Evolutionary conservation across 1,140 invertebrate species (phyloP), one percentile per base, ranked within the genome.

Genomic region (Drosophila subpulchrella): DNA sequence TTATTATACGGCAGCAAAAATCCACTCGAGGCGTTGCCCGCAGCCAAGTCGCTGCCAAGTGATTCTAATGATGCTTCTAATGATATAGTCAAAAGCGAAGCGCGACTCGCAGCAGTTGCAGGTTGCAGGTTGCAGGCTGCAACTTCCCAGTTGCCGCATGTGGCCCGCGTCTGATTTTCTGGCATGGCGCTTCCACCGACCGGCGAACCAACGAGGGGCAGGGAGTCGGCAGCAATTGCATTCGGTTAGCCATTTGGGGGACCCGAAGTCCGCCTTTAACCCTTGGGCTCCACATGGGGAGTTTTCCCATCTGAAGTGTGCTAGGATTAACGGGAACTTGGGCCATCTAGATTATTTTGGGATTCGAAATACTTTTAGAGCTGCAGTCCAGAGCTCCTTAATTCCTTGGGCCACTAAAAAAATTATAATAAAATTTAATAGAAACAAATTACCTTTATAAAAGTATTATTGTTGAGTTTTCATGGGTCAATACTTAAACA

Each of bases 41-140:
- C 74, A 88, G 76, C 61, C 73, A 71, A 71, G 81, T 63, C 84
- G 67, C 84, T 88, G 84, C 80, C 84, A 88, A 88, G 84, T 88
- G 84, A 88, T 88, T 88, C 84, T 88, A 89, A 88, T 88, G 84
- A 88, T 88, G 85, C 84, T 88, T 88, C 84, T 88, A 88, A 89
- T 88, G 84, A 88, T 88, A 88, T 89, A 88, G 84, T 86, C 83
- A 83, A 86, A 86, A 86, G 84, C 76, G 65, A 88, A 86, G 84
- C 67, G 58, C 75, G 54, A 50, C 67, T 70, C 12, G 65, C 51
- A 50, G 65, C 51, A 32, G 38, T 56, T 44, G 60, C 59, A 39
- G 17, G 36, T 32, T 60, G 58, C 58, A 11, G 34, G 46, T 39
- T 50, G 58, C 58, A 11, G 38, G 38, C 36, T 42, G 50, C 59